These are phyloP conservation scores for Athene cunicularia DNA, from an alignment of 2,113 vertebrate genomes.

Conservation along the genomic window DNA sequence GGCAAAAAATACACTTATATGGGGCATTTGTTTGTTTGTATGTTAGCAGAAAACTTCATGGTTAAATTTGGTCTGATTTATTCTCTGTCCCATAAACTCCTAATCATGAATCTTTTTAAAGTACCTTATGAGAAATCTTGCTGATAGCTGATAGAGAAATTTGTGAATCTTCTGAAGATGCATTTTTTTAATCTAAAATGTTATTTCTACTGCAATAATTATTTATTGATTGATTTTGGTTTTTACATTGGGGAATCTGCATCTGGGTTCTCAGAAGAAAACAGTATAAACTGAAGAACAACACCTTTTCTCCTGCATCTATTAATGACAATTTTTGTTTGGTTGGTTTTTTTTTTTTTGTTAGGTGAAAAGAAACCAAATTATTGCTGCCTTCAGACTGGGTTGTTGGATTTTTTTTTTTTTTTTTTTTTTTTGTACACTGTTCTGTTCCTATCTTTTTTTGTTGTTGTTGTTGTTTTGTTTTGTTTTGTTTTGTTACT, in stretches of 20 bases:
- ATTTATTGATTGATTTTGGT: not conserved
- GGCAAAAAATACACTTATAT: not conserved
- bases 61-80: not conserved
- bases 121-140: not conserved
- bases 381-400: not conserved
- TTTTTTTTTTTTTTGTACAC: not conserved
- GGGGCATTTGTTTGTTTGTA: rapidly evolving
- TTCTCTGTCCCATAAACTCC: not conserved
- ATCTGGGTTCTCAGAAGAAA: not conserved
- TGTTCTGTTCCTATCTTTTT: not conserved
- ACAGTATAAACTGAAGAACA: not conserved
- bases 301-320: not conserved
- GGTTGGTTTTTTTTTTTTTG: too few species aligned
- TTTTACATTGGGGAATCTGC: not conserved
- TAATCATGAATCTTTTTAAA: not conserved
- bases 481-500: not conserved
- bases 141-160: not conserved
- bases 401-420: too few species aligned
- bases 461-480: too few species aligned
- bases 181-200: not conserved
- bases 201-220: not conserved
- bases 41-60: not conserved
- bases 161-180: not conserved
- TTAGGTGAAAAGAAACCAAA: not conserved
- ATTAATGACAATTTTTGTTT: not conserved